Conservation (phyloP, 2,797 vertebrate genomes). For the Acridotheres tristis region DNA sequence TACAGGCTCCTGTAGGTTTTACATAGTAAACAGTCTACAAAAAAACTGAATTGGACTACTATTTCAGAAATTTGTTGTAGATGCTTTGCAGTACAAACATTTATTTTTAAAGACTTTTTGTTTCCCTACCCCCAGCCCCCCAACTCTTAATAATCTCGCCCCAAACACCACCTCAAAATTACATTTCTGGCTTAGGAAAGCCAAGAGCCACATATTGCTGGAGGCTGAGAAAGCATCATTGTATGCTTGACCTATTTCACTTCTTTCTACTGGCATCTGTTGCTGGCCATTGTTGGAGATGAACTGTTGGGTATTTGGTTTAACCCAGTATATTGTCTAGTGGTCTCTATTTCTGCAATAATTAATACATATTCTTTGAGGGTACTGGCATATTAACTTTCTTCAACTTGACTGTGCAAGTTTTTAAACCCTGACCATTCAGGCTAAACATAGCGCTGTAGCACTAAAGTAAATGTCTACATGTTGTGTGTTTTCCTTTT, state of each 20-base stretch:
- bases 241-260: constrained; percentile 8
- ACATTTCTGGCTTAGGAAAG: background rate
- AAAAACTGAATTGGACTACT: constrained; percentile 45
- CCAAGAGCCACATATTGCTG: background rate
- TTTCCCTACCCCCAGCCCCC: too few relatives aligned
- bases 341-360: background rate
- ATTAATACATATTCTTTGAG: background rate
- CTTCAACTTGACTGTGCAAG: background rate
- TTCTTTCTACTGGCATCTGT: background rate
- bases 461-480: background rate
- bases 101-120: background rate
- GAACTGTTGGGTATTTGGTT: background rate
- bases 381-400: background rate
- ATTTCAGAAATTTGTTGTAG: constrained; percentile 46
- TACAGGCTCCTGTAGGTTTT: background rate
- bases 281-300: background rate
- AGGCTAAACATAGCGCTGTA: background rate
- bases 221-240: background rate
- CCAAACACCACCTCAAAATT: background rate
- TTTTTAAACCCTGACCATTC: background rate
- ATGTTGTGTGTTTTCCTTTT: background rate
- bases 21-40: constrained; percentile 21
- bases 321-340: background rate
- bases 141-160: background rate
- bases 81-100: constrained; percentile 21